Conservation (phyloP, 1,140 invertebrate genomes). For the Anoplophora glabripennis region DNA sequence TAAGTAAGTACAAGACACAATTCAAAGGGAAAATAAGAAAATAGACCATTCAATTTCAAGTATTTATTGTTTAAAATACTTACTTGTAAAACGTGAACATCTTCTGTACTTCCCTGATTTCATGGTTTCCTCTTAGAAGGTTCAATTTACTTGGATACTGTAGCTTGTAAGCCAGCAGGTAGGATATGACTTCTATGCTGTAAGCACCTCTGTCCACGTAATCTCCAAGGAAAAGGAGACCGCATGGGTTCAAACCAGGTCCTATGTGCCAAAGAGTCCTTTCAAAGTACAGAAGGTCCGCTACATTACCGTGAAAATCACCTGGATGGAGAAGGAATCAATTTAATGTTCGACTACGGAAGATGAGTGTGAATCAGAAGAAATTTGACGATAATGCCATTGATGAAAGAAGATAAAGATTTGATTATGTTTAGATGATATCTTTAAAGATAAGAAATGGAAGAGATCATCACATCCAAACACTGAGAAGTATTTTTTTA, state of each 20-base stretch:
- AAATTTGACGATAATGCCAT: too few species aligned
- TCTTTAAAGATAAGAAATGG: too few species aligned
- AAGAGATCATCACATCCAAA: too few species aligned
- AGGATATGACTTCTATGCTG: slow-evolving; percentile 62
- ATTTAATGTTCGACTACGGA: background rate
- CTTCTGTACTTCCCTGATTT: slow-evolving; percentile 63
- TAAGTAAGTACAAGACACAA: too few species aligned
- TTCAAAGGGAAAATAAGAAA: too few species aligned
- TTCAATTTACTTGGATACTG: slow-evolving; percentile 60
- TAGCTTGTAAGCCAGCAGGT: slow-evolving; percentile 65
- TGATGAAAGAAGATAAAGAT: too few species aligned
- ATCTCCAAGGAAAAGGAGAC: slow-evolving; percentile 65
- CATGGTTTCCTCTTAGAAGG: slow-evolving; percentile 65
- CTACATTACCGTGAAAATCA: slow-evolving; percentile 53
- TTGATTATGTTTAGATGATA: too few species aligned
- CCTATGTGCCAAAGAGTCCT: slow-evolving; percentile 50
- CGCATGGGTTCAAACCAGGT: slow-evolving; percentile 50
- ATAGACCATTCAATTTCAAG: too few species aligned
- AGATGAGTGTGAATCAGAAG: background rate
- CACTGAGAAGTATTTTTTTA: too few species aligned
- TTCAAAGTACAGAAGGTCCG: slow-evolving; percentile 51
- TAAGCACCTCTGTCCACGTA: slow-evolving; percentile 64
- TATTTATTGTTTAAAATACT: background rate
- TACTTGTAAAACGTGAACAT: slow-evolving; percentile 69
- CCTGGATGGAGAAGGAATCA: slow-evolving; percentile 37